A percentile compares a stretch with the other conserved stretches of the same genome.
These are phyloP conservation scores for Dromius quadrimaculatus DNA, from an alignment of 2,888 invertebrate genomes.

Conservation along the genomic window DNA sequence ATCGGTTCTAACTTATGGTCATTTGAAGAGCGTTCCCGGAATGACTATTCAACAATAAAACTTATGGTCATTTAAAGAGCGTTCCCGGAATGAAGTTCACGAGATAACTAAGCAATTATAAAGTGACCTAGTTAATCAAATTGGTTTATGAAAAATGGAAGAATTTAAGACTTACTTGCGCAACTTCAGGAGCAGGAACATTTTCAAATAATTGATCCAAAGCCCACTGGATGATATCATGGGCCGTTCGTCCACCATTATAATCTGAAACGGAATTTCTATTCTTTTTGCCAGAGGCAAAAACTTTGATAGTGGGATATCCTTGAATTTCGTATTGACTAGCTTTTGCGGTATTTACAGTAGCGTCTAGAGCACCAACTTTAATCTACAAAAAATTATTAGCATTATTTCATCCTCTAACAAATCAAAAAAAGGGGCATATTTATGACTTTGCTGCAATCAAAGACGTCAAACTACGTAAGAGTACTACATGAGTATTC, in stretches of 20 bases:
- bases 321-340: constrained; percentile 89
- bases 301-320: constrained; percentile 97
- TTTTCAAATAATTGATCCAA: constrained; percentile 87
- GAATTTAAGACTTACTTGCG: constrained; percentile 72
- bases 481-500: too few species aligned
- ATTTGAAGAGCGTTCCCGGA: too few species aligned
- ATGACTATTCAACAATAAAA: too few species aligned
- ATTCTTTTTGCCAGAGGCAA: constrained; percentile 81
- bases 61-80: too few species aligned
- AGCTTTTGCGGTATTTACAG: constrained; percentile 86
- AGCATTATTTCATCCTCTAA: too few species aligned
- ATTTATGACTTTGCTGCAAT: too few species aligned
- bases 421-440: too few species aligned
- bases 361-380: constrained; percentile 96
- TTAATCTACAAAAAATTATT: constrained; percentile 74
- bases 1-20: too few species aligned
- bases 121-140: background rate
- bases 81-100: too few species aligned
- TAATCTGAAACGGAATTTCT: constrained; percentile 82
- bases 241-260: constrained; percentile 90
- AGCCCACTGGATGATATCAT: constrained; percentile 93
- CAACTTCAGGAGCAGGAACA: constrained; percentile 88
- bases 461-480: too few species aligned
- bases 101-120: too few species aligned
- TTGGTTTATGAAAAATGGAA: background rate